Evolutionary conservation across 1,140 invertebrate genomes (phyloP), one percentile per base, ranked within the genome.

Genomic region (Drosophila lini): DNA sequence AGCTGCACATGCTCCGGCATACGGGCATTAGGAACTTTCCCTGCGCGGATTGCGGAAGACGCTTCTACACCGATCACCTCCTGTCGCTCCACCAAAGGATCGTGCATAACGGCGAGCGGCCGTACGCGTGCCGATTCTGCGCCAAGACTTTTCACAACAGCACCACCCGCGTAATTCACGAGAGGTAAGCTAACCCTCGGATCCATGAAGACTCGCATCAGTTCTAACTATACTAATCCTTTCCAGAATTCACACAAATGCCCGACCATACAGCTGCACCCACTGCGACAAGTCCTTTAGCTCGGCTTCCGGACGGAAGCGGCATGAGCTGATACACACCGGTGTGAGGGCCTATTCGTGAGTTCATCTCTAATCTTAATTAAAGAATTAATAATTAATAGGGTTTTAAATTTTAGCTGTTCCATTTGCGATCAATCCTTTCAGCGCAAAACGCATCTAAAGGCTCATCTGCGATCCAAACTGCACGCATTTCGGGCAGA

Each of bases 1-100:
- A 88, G 38, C 25, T 88, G 19, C 83, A 88, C n/a, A 80, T 88
- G 77, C 44, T 88, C 1, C 57, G 83, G 0, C 83, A 88, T 48
- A 61, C 84, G 2, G 83, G 83, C n/a, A 41, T 88, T 8, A 88
- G 80, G 47, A 78, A 83, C 11, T 88, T 78, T n/a, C 45, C 63
- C n/a, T 88, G 83, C 28, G 28, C 19, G 4, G 52, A 80, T 3
- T 88, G 83, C 28, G 53, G 40, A 1, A 83, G 60, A 48, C 36
- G 25, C 0, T 88, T 78, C 50, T 88, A 88, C 59, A 88, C 83
- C 0, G 83, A 88, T 0, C 83, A 88, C 8, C 28, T 88, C 15
- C 38, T 83, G 34, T 67, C 74, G 5, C 58, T 83, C 10, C 83
- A 88, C 16, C 76, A 80, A 13, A 40, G 82, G 6, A 80, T 82